Evolutionary conservation across 2,113 vertebrate species (phyloP).

Genomic region (Hippopotamus amphibius): DNA sequence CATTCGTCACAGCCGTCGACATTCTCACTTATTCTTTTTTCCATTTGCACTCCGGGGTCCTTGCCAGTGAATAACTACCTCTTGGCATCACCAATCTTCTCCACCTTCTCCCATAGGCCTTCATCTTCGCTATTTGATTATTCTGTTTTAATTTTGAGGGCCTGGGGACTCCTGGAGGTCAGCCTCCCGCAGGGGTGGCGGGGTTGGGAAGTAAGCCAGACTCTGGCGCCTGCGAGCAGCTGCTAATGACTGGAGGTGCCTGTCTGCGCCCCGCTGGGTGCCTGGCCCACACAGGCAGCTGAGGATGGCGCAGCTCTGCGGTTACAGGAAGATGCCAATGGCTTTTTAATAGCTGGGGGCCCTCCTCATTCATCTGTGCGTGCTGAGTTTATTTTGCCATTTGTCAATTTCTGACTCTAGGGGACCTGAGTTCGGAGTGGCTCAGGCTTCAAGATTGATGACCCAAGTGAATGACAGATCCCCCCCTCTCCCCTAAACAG

Average conservation of each 20-base stretch:
- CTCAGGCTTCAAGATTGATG: conserved; percentile 62
- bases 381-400: conserved; percentile 79
- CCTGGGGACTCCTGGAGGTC: neutral
- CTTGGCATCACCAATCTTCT: neutral
- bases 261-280: accelerated
- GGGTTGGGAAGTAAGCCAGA: neutral
- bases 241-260: conserved; percentile 52
- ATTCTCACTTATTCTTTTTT: neutral
- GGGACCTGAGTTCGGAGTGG: conserved; percentile 29
- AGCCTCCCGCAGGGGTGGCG: neutral
- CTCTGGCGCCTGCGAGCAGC: neutral
- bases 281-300: conserved; percentile 47
- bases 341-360: conserved; percentile 76
- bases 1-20: neutral
- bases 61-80: conserved; percentile 37
- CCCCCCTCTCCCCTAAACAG: conserved; percentile 46
- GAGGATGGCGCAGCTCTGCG: neutral
- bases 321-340: conserved; percentile 48
- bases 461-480: conserved; percentile 53
- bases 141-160: conserved; percentile 47
- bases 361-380: conserved; percentile 49
- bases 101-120: neutral
- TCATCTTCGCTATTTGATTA: conserved; percentile 28
- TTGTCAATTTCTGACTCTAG: conserved; percentile 77
- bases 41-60: neutral